Evolutionary conservation across 2,888 invertebrate species (phyloP), one percentile per base, ranked within the genome.

Genomic region (Conistra vaccinii): DNA sequence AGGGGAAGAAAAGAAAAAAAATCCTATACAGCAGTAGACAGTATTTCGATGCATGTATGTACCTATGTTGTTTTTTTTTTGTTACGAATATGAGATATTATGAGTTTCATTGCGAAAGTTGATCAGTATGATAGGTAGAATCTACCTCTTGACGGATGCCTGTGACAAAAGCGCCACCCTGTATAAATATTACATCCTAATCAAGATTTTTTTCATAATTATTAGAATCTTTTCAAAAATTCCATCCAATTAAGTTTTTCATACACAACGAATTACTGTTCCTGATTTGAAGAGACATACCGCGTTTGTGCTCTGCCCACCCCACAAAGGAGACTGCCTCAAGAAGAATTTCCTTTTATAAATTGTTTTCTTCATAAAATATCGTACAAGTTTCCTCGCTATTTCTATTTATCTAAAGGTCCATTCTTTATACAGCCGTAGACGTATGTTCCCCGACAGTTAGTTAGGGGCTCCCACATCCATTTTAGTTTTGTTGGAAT

Each of bases 351-450:
- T 74, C 12, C 78, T 76, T 60, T 72, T 78, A 86, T 84, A 86
- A 86, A 84, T 82, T 71, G 73, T 76, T 78, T 57, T 71, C 58
- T 78, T 81, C 63, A 78, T 78, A 86, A 86, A 78, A 77, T 81
- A 81, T 84, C 60, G 74, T 67, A 61, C 32, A 80, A 83, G 75
- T 83, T 78, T 83, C 61, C 71, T 60, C 76, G 58, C 63, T 63
- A 75, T 83, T 83, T 83, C 63, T 83, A 80, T 87, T 85, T 85
- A 83, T 80, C 83, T 68, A 76, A 76, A 77, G 69, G 51, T 70
- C 79, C 85, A 85, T 86, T 87, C 81, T 79, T 86, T 81, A 85
- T 79, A 79, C 69, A 72, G 60, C 65, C 58, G 65, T 45, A 68
- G 76, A 80, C 74, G 70, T 83, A 69, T 76, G 71, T 85, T 78